Evolutionary conservation across 2,888 invertebrate genomes (phyloP), one percentile per base, ranked within the genome.

Genomic region (Norana najaformis): DNA sequence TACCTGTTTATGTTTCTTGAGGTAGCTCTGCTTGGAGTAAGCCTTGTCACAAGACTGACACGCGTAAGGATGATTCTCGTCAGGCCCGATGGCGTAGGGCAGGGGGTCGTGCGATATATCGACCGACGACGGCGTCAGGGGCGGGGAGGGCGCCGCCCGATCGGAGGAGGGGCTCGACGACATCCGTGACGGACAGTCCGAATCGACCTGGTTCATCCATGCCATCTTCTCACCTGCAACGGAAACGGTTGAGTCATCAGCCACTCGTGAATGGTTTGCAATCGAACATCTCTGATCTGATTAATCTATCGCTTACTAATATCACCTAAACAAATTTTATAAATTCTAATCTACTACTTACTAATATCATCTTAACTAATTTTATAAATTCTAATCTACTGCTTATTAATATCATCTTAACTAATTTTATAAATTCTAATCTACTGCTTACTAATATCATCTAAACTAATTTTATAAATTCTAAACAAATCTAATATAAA

Each of bases 1-100:
- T 95, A 98, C 98, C 97, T 98, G 98, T 95, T 98, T 97, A 96
- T 98, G 98, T 95, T 97, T 97, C 95, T 97, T 97, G 93, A 98
- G 96, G 95, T 97, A 97, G 92, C 97, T 97, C 92, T 97, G 96
- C 93, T 97, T 96, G 35, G 97, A 97, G 95, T 98, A 98, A 92
- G 97, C 97, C 95, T 97, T 97, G 94, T 98, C 97, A 96, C 98
- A 98, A 96, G 97, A 98, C 95, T 97, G 97, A 95, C 98, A 98
- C 94, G 97, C 97, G 96, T 97, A 97, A 91, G 97, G 97, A 92
- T 97, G 97, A 95, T 96, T 96, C 93, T 97, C 97, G 36, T 96
- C 96, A 92, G 96, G 96, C 88, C 96, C 90, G 34, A 88, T 30
- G 23, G 90, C 41, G 83, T 47, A 91, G 53, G 90, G 91, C 47